Conservation (phyloP, 2,888 invertebrate genomes). For the Cremastinae sp. region DNA sequence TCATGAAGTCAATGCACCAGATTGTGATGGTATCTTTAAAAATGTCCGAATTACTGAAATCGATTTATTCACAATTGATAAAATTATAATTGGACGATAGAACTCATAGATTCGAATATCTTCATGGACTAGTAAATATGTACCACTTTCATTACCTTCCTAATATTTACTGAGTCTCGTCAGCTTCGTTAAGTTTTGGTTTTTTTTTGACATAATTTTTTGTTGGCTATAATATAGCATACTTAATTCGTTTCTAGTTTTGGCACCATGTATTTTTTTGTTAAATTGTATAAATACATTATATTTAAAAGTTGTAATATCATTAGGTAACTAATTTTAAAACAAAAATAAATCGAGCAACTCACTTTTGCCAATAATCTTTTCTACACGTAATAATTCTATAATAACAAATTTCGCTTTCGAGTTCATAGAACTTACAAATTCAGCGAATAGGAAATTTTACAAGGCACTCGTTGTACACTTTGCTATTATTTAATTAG, state of each 20-base stretch:
- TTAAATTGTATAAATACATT: conserved; percentile 26
- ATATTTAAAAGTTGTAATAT: conserved; percentile 31
- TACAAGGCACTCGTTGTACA: conserved; percentile 73
- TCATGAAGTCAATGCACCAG: no score
- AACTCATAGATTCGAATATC: no score
- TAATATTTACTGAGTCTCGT: conserved; percentile 55
- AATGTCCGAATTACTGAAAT: no score
- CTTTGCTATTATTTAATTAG: conserved; percentile 40
- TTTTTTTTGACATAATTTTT: conserved; percentile 35
- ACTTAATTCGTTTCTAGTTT: conserved; percentile 62
- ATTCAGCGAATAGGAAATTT: conserved; percentile 46
- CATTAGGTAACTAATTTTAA: conserved; percentile 34
- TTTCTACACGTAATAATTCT: conserved; percentile 3
- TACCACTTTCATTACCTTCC: conserved; percentile 37
- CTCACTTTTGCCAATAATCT: conserved; percentile 1
- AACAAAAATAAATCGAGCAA: conserved; percentile 26
- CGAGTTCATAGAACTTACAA: conserved; percentile 15
- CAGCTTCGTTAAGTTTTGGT: conserved; percentile 47
- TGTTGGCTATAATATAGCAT: conserved; percentile 53
- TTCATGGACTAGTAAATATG: no score
- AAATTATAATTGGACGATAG: no score
- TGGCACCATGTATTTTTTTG: conserved; percentile 70
- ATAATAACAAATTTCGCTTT: conserved; percentile 24
- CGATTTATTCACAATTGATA: no score
- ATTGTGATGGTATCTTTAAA: no score